These are phyloP conservation scores for Cliona cf. orientalis DNA, from an alignment of 37 sponge, comb jelly and placozoan genomes.

Conservation along the genomic window DNA sequence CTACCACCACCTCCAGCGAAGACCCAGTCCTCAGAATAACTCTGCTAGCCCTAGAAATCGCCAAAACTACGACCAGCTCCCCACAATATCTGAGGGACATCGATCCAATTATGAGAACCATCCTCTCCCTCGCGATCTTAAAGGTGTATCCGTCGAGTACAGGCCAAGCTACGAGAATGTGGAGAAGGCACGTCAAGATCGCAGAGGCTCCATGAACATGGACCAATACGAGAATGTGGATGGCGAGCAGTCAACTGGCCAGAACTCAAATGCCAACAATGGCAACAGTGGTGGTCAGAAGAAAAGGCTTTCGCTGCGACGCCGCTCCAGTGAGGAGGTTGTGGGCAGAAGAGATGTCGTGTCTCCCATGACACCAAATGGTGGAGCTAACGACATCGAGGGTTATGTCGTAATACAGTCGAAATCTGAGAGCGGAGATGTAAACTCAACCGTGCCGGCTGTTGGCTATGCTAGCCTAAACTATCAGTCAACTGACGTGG, in stretches of 20 bases:
- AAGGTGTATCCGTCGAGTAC: constrained; percentile 3
- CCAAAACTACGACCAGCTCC: neutral
- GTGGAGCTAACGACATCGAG: no score
- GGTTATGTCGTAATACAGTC: no score
- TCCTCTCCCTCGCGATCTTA: constrained; percentile 27
- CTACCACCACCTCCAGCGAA: neutral
- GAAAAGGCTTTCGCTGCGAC: neutral
- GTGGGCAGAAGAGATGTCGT: no score
- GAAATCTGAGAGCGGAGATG: no score
- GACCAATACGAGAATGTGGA: constrained; percentile 29
- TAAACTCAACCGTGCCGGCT: no score
- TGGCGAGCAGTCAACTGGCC: no score
- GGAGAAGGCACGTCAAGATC: neutral
- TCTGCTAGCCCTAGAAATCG: neutral
- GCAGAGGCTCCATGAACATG: constrained; percentile 11
- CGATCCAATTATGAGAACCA: constrained; percentile 34
- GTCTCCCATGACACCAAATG: no score
- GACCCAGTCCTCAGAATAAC: neutral
- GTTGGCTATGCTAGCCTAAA: no score
- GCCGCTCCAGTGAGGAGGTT: neutral
- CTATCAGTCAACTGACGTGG: no score
- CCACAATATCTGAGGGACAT: constrained; percentile 11
- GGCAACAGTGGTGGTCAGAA: neutral
- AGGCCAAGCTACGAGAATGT: constrained; percentile 29
- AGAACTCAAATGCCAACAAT: neutral